Base-by-base conservation (phyloP, 2,888 invertebrate genomes). In the Creontiades dilutus region DNA sequence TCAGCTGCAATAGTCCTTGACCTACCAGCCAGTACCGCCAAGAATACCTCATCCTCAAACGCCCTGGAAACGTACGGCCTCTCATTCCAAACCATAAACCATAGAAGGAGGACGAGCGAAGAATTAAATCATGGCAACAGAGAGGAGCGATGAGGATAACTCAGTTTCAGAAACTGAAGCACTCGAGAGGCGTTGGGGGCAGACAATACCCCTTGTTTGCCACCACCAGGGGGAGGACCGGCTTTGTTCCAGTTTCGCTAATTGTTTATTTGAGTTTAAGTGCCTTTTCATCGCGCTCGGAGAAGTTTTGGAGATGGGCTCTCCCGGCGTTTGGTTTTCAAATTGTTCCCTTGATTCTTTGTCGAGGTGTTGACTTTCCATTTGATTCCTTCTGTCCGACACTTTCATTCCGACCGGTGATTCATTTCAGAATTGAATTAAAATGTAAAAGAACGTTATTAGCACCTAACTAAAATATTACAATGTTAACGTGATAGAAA, bases 201-300 rank as follows among this genome's bases (percentile, higher is more conserved):
- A 78, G 78, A 78, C 78, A 78, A 78, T 37, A 47, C 46, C 68
- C 78, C 78, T 78, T 78, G 78, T 78, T 78, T 46, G 46, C 78
- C 47, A 9, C 46, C 46, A 37, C 16, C 37, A 1, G 9, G 27
- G 76, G 76, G n/a, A n/a, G 0, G 27, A 19, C 78, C 2, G 46
- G 78, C 78, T 46, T 78, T 78, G 78, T 78, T 78, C 78, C 46
- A 47, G 78, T 47, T 78, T 78, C 46, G 78, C 78, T 78, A 78
- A 78, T 78, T 78, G 78, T 78, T 78, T 78, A 78, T 78, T 78
- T 78, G 78, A 78, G 78, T 78, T 78, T 46, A 78, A 78, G 78
- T 78, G 78, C 37, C 78, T 78, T 78, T 78, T 47, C 76, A 76
- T 76, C 11, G 14, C 37, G 27, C 27, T 27, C 57, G 57, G 68